Base-by-base conservation (phyloP, 2,113 vertebrate genomes). In the Cisticola juncidis region DNA sequence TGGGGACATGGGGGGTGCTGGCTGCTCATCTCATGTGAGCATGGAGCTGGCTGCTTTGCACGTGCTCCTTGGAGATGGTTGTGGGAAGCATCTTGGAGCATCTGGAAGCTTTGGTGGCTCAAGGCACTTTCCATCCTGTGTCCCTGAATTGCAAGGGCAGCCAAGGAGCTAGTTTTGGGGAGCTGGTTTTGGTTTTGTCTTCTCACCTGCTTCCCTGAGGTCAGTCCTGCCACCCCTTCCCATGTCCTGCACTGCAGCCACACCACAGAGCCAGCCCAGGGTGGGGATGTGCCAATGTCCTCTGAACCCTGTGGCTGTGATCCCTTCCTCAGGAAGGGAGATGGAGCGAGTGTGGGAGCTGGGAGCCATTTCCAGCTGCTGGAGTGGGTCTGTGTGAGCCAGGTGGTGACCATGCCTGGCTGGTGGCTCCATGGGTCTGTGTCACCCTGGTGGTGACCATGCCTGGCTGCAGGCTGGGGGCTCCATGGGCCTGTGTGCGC, bases 41-140 rank as follows among this genome's bases (percentile, higher is more conserved):
- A 0, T 48, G 38, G 79, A 40, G 51, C 61, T 79, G 47, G 28
- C 73, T 78, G 80, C 48, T 76, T 18, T 47, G 40, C 45, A 26
- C 6, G 17, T 13, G 8, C 31, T 65, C 38, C 36, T 77, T 2
- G 2, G 54, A 64, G 61, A 38, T 1, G 2, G 4, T 42, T 9
- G 5, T 50, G 40, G 44, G 53, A 82, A 45, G 18, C 33, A 6
- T n/a, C 60, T 62, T 45, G 45, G 35, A 83, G 50, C 42, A 61
- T 62, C 31, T 50, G 36, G 62, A 76, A 68, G 51, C 72, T 91
- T 74, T 79, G 51, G 53, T 2, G 5, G 25, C 72, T 84, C 3
- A 1, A 25, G 51, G 44, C 21, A 5, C 14, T 61, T 82, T 69
- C 15, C n/a, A 18, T 69, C 50, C 42, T 0, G 0, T 0, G 0